Percentiles rank a stretch among this genome's conserved stretches.
Conservation (phyloP, 2,797 vertebrate genomes). For the Malurus splendens region DNA sequence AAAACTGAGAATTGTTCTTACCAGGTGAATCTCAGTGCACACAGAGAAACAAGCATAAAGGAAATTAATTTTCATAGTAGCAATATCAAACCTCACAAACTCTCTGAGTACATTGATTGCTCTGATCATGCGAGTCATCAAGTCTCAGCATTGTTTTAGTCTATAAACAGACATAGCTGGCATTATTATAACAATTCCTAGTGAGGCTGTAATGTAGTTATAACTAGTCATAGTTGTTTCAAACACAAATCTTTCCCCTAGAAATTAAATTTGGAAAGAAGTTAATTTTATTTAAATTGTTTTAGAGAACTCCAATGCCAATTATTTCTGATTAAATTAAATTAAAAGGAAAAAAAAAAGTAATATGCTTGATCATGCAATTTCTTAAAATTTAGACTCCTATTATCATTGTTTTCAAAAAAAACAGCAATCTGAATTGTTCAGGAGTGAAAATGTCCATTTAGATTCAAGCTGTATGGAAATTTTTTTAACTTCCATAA, state of each 20-base stretch:
- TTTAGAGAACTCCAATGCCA: neutral
- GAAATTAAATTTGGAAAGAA: neutral
- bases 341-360: neutral
- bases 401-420: neutral
- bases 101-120: neutral
- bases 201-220: neutral
- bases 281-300: neutral
- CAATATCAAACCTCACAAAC: neutral
- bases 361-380: neutral
- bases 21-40: neutral
- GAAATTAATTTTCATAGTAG: neutral
- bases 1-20: neutral
- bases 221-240: neutral
- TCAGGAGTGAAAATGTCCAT: neutral
- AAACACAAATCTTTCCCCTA: neutral
- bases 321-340: neutral
- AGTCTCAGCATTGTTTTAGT: neutral
- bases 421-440: neutral
- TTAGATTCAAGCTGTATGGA: neutral
- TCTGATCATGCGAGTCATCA: neutral
- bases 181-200: neutral
- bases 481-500: neutral
- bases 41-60: neutral
- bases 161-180: neutral
- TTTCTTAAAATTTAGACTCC: neutral